Conservation (phyloP, 1,140 invertebrate species). For the Eriosoma lanigerum region DNA sequence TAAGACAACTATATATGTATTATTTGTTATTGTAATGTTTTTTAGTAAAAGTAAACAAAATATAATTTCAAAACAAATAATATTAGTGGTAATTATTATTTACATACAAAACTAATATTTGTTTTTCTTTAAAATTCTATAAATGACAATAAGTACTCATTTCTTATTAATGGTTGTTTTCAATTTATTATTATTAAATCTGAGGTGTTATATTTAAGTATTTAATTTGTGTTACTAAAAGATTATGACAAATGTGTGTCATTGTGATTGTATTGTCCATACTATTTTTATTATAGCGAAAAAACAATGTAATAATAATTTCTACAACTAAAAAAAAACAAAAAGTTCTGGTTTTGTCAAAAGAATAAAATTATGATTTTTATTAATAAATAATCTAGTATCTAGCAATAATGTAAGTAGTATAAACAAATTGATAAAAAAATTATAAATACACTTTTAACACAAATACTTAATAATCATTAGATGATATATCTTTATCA, state of each 20-base stretch:
- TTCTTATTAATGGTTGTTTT: not conserved
- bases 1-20: no score
- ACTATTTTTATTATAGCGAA: not conserved
- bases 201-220: not conserved
- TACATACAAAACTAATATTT: not conserved
- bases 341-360: not conserved
- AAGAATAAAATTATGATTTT: not conserved
- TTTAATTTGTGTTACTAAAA: not conserved
- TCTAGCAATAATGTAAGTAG: no score
- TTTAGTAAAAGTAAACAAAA: constrained; percentile 7
- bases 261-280: not conserved
- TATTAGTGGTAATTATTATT: not conserved
- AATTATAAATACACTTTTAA: constrained; percentile 3
- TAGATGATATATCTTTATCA: not conserved
- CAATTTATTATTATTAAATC: constrained; percentile 3
- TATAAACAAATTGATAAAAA: constrained; percentile 19
- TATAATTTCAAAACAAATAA: constrained; percentile 25
- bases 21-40: constrained; percentile 15
- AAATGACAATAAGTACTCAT: no score
- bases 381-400: no score
- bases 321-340: not conserved
- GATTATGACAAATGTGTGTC: not conserved
- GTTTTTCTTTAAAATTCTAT: not conserved
- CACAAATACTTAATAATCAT: not conserved
- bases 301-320: not conserved